Evolutionary conservation across 2,113 vertebrate genomes (phyloP).

Genomic region (Limnothrissa miodon): DNA sequence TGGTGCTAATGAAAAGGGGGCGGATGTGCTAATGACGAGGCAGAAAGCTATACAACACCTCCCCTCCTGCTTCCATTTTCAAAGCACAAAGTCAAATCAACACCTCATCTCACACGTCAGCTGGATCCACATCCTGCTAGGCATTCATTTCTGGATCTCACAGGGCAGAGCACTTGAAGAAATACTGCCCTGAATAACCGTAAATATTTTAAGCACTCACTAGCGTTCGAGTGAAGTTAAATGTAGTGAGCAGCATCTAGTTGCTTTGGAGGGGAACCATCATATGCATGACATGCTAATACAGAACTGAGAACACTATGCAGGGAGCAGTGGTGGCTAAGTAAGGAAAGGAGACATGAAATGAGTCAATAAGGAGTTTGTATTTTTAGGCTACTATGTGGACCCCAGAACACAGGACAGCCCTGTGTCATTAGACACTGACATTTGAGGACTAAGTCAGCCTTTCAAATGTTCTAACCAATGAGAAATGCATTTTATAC

Average conservation of each 20-base stretch:
- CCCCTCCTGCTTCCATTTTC: background rate
- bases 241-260: background rate
- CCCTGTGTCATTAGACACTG: too few relatives aligned
- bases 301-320: too few relatives aligned
- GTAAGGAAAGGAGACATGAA: too few relatives aligned
- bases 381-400: too few relatives aligned
- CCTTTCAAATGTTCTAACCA: too few relatives aligned
- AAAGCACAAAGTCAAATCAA: conserved; percentile 4
- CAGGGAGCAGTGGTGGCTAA: too few relatives aligned
- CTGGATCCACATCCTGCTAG: background rate
- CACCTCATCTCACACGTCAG: background rate
- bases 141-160: background rate
- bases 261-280: background rate
- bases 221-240: background rate
- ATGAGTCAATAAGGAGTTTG: too few relatives aligned
- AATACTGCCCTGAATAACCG: background rate
- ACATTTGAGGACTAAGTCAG: too few relatives aligned
- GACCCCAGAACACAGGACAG: too few relatives aligned
- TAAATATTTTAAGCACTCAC: background rate
- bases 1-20: background rate
- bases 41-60: conserved; percentile 2
- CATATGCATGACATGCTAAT: background rate
- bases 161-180: background rate
- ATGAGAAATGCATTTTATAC: too few relatives aligned
- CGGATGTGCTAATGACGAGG: background rate